A percentile compares a stretch with the other conserved stretches of the same genome.
These are phyloP conservation scores for Venustaconcha ellipsiformis DNA, from an alignment of 1,140 invertebrate genomes.

Conservation along the genomic window DNA sequence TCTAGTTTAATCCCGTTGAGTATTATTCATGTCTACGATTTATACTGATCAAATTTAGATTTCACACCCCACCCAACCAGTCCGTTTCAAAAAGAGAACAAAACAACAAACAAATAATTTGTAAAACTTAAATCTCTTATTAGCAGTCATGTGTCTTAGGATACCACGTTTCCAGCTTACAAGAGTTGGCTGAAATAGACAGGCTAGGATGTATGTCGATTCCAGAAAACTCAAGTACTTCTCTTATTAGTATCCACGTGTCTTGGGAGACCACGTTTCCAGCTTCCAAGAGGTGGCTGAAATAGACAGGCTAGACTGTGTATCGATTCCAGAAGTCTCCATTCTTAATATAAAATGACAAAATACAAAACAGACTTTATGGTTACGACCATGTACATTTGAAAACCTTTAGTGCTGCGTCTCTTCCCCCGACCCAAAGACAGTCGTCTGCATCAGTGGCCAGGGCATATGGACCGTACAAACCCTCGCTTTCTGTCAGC, in stretches of 20 bases:
- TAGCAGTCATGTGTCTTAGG: background rate
- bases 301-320: background rate
- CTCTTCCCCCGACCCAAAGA: slow-evolving; percentile 24
- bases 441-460: slow-evolving; percentile 24
- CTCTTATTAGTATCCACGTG: too few species aligned
- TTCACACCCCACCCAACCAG: too few species aligned
- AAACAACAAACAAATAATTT: background rate
- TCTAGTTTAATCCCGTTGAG: too few species aligned
- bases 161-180: background rate
- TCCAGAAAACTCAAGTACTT: background rate
- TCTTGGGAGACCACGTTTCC: background rate
- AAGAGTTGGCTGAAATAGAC: background rate
- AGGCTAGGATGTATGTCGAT: background rate
- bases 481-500: slow-evolving; percentile 22
- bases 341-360: background rate
- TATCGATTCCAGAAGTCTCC: background rate
- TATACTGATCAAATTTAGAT: too few species aligned
- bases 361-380: background rate
- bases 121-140: background rate
- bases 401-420: slow-evolving; percentile 25
- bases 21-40: too few species aligned
- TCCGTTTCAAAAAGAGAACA: background rate
- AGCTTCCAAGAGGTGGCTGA: background rate
- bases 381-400: slow-evolving; percentile 27
- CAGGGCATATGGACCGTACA: slow-evolving; percentile 28